Evolutionary conservation across 2,888 invertebrate genomes (phyloP).

Genomic region (Drosophila mimetica): DNA sequence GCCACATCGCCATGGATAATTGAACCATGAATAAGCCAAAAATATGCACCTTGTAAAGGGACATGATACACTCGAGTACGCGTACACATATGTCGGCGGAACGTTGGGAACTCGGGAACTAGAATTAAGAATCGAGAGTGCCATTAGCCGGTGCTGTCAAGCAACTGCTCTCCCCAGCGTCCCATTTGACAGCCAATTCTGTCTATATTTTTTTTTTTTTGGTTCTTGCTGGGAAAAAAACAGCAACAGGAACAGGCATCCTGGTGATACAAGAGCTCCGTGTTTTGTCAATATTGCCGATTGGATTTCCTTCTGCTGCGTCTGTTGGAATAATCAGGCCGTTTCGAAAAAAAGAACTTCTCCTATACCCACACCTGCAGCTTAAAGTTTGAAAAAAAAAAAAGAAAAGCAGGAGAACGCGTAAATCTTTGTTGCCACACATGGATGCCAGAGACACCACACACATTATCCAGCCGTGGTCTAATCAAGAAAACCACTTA

Average conservation of each 20-base stretch:
- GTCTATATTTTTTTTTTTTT: not conserved
- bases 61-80: constrained; percentile 3
- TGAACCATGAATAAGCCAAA: constrained; percentile 27
- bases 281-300: constrained; percentile 11
- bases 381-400: constrained; percentile 40
- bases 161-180: constrained; percentile 5
- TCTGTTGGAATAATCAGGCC: not conserved
- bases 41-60: constrained; percentile 5
- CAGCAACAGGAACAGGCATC: not conserved
- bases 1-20: constrained; percentile 7
- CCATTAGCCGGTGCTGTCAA: not conserved
- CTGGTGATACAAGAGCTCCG: constrained; percentile 3
- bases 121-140: constrained; percentile 5
- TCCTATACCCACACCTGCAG: constrained; percentile 5
- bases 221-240: not conserved
- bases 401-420: constrained; percentile 44
- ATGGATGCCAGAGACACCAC: constrained; percentile 14
- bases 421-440: constrained; percentile 52
- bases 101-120: not conserved
- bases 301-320: constrained; percentile 8
- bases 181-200: constrained; percentile 11
- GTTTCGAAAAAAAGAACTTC: constrained; percentile 2
- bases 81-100: not conserved
- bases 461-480: constrained; percentile 41
- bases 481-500: constrained; percentile 78